Evolutionary conservation across 2,888 invertebrate genomes (phyloP), one percentile per base, ranked within the genome.

Genomic region (Acronicta psi): DNA sequence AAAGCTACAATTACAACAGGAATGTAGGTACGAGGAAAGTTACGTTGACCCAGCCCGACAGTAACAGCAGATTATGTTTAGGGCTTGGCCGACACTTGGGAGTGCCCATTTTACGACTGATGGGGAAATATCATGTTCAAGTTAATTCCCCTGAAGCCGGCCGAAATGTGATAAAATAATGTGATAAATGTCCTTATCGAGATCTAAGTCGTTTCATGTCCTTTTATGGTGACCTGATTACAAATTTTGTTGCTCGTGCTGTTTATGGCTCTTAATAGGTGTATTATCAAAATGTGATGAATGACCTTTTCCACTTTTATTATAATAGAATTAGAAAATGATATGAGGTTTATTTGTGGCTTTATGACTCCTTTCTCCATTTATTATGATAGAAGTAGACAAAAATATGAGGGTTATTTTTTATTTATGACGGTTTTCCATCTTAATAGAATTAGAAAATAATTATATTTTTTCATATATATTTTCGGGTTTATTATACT

Each of bases 61-160:
- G 76, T 79, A 84, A 82, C 73, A 69, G 82, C 67, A 69, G 78
- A 80, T 80, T 80, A 81, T 77, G 63, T 80, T 73, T 51, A 69
- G 83, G 91, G 91, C 82, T 82, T 56, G 91, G 84, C 85, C 73
- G 45, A 43, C 52, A 77, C 89, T 56, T n/a, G n/a, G n/a, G n/a
- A n/a, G n/a, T n/a, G n/a, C 90, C 90, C 82, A 73, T 54, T 82
- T 85, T 80, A 83, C 82, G 81, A 81, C 77, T 85, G 82, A 86
- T 86, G 84, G 83, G 75, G 80, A 82, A 86, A 86, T 85, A 83
- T 84, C 82, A 84, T 84, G 82, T 82, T 77, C 67, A 74, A 80
- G 69, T 75, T 79, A 81, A 83, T 82, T 79, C 77, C 79, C 74
- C 68, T 61, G 62, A 72, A 77, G 68, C 57, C 61, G 59, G 63